These are phyloP conservation scores for Athetis lepigone DNA, from an alignment of 2,888 invertebrate genomes.

Conservation along the genomic window DNA sequence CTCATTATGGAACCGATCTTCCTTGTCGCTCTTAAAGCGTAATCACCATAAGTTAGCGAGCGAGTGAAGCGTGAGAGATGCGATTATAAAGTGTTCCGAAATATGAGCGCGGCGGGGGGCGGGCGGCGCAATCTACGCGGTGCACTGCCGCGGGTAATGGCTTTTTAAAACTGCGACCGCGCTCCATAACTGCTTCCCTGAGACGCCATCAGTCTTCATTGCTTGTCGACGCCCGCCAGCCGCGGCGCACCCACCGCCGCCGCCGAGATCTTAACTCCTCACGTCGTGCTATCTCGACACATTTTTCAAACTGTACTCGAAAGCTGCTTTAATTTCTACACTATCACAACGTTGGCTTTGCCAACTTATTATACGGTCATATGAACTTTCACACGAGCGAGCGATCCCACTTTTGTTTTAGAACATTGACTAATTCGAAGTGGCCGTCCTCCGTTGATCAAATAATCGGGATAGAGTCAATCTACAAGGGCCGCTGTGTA, in stretches of 20 bases:
- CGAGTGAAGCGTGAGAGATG: conserved; percentile 89
- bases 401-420: conserved; percentile 14
- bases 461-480: conserved; percentile 47
- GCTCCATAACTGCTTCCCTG: conserved; percentile 90
- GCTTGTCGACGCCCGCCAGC: conserved; percentile 88
- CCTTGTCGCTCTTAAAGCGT: conserved; percentile 89
- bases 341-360: conserved; percentile 51
- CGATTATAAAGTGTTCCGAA: conserved; percentile 90
- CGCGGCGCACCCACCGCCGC: conserved; percentile 63
- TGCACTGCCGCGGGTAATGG: conserved; percentile 89
- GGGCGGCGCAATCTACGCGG: conserved; percentile 85
- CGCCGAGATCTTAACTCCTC: conserved; percentile 85
- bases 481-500: conserved; percentile 53
- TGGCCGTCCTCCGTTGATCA: conserved; percentile 26
- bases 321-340: conserved; percentile 74
- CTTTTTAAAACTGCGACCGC: conserved; percentile 91
- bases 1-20: conserved; percentile 89
- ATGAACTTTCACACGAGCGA: conserved; percentile 27
- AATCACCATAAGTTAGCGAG: conserved; percentile 90
- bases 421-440: conserved; percentile 40
- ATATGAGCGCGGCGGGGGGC: conserved; percentile 82
- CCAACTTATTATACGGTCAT: conserved; percentile 53
- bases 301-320: conserved; percentile 77
- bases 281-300: conserved; percentile 79
- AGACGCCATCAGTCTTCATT: conserved; percentile 91